Percentiles rank a stretch among this genome's conserved stretches.
Conservation (phyloP, 2,888 invertebrate genomes). For the Thereva unica region DNA sequence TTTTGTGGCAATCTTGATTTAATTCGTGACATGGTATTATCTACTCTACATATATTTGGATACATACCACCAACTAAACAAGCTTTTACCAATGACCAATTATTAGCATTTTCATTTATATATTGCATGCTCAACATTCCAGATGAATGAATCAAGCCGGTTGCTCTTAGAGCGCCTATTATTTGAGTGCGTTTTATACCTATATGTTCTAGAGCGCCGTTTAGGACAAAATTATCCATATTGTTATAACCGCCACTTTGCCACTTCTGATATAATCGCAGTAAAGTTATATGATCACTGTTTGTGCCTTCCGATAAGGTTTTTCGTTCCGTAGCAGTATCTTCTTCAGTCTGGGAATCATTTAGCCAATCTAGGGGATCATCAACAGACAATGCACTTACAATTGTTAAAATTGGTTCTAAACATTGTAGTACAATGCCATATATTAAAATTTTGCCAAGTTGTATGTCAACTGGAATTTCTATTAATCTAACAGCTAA, state of each 20-base stretch:
- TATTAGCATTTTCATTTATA: conserved; percentile 82
- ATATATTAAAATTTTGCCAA: conserved; percentile 89
- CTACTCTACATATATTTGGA: conserved; percentile 79
- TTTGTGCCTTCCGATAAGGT: conserved; percentile 75
- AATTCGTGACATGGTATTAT: conserved; percentile 60
- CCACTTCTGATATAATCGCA: conserved; percentile 78
- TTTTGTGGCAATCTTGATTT: conserved; percentile 65
- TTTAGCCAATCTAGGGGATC: conserved; percentile 77
- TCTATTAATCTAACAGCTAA: conserved; percentile 79
- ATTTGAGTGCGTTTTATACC: conserved; percentile 81
- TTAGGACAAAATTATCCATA: conserved; percentile 68
- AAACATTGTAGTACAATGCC: conserved; percentile 88
- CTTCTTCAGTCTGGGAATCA: conserved; percentile 55
- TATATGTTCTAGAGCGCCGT: conserved; percentile 86
- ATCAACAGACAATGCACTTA: conserved; percentile 74
- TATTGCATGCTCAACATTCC: conserved; percentile 74
- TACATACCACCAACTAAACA: conserved; percentile 87
- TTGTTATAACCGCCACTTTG: conserved; percentile 70
- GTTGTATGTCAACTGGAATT: conserved; percentile 84
- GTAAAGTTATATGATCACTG: conserved; percentile 86
- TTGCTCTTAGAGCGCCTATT: conserved; percentile 73
- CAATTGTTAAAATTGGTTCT: conserved; percentile 89
- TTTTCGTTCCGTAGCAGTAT: conserved; percentile 57
- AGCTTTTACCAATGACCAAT: conserved; percentile 91
- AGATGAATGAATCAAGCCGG: conserved; percentile 63